Base-by-base conservation (phyloP, 2,797 vertebrate species). In the Periophthalmus magnuspinnatus region DNA sequence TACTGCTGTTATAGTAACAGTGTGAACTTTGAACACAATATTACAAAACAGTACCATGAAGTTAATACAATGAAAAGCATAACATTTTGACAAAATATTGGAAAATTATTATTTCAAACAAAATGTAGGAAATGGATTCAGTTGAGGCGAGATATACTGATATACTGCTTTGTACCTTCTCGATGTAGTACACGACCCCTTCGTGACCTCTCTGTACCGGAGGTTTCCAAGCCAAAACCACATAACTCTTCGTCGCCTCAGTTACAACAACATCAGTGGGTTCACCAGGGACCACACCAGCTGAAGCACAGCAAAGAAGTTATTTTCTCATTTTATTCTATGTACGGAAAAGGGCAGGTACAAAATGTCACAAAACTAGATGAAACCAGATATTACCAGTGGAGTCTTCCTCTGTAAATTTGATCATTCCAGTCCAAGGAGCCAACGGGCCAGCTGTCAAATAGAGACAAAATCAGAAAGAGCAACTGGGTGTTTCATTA, bases 371-470 rank as follows among this genome's bases (percentile, higher is more conserved):
- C 36, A 5, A 0, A 5, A 55, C 24, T 55, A 55, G 14, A 52
- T 14, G 38, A n/a, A 66, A 76, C 47, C 24, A 45, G 66, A 7
- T 64, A 71, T 11, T 85, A 99, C 97, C 96, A 84, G 95, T 92
- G 63, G 96, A 91, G 70, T 99, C 98, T 83, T 99, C 98, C 86
- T 99, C 98, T 11, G 98, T 99, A 75, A 99, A 98, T 90, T 97
- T 98, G 85, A 99, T 99, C 90, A 98, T 95, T 48, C 97, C 98
- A 17, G 98, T 99, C 96, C 96, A 99, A 41, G 98, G 98, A 83
- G 98, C 97, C 65, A 94, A 97, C 56, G 97, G 95, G 2, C 95
- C 96, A 85, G 95, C 96, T 98, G 7, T 24, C 9, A 6, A 56
- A 21, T 13, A 64, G 64, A 71, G 0, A 36, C 5, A 16, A 21